Conservation (phyloP, 2,113 vertebrate genomes). For the Psittacula cyanocephala region DNA sequence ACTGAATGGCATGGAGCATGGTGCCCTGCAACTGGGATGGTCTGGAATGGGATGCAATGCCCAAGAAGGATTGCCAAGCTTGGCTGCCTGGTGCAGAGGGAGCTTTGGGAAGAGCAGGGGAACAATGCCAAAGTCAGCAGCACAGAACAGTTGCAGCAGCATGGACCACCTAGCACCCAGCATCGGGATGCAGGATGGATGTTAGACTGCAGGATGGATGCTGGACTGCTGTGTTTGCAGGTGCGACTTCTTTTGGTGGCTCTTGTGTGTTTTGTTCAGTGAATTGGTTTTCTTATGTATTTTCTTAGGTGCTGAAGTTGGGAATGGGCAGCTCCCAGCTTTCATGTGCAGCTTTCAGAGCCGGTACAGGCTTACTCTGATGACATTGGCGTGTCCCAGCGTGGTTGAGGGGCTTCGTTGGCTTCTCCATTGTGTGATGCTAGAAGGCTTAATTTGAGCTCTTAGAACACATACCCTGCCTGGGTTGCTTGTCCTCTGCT, state of each 20-base stretch:
- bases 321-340: background rate
- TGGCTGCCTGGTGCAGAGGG: background rate
- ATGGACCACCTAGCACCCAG: background rate
- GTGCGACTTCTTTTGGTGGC: background rate
- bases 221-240: fast-evolving
- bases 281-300: background rate
- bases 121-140: background rate
- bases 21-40: background rate
- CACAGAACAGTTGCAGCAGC: background rate
- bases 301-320: background rate
- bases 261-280: background rate
- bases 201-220: fast-evolving
- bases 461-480: fast-evolving
- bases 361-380: background rate
- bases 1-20: fast-evolving
- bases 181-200: background rate
- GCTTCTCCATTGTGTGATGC: background rate
- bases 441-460: background rate
- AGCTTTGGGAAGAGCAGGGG: background rate
- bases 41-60: background rate
- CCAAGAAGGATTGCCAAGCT: background rate
- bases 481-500: background rate
- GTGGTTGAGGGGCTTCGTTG: fast-evolving
- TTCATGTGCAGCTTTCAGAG: background rate
- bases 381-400: too few relatives aligned